phyloP scores from a whole-genome alignment of 2,888 invertebrate genomes.

The Chrysopilus asiliformis region DNA sequence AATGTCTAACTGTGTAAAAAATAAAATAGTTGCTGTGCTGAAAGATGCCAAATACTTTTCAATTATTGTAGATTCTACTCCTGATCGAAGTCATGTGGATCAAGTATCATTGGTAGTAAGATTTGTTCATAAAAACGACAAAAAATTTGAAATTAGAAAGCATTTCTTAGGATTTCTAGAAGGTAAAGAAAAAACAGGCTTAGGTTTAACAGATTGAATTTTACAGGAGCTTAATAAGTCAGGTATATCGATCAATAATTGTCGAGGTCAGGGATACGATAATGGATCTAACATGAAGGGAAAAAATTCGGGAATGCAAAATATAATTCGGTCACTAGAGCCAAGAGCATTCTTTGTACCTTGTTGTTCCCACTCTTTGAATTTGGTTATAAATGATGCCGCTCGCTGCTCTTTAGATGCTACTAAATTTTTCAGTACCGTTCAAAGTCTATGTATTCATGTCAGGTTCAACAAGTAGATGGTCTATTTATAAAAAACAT shows the following conservation, averaged over 20 bases:
- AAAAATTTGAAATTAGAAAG: background rate
- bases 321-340: too few relatives aligned
- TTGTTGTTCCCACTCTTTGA: constrained; percentile 21
- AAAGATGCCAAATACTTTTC: constrained; percentile 6
- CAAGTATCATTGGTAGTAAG: constrained; percentile 7
- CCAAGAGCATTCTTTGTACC: constrained; percentile 23
- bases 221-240: background rate
- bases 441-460: too few relatives aligned
- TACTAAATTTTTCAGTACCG: too few relatives aligned
- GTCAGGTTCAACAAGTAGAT: too few relatives aligned
- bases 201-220: constrained; percentile 6
- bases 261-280: background rate
- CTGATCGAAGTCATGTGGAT: constrained; percentile 8
- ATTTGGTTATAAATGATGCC: constrained; percentile 18
- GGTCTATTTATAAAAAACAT: too few relatives aligned
- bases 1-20: background rate
- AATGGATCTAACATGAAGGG: constrained; percentile 21
- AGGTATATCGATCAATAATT: too few relatives aligned
- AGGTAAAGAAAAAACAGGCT: background rate
- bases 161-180: constrained; percentile 1
- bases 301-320: too few relatives aligned
- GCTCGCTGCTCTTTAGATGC: constrained; percentile 8
- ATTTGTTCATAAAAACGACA: constrained; percentile 3
- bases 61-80: constrained; percentile 9
- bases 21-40: constrained; percentile 6